phyloP scores from a whole-genome alignment of 2,797 vertebrate species.

The Periophthalmus magnuspinnatus region DNA sequence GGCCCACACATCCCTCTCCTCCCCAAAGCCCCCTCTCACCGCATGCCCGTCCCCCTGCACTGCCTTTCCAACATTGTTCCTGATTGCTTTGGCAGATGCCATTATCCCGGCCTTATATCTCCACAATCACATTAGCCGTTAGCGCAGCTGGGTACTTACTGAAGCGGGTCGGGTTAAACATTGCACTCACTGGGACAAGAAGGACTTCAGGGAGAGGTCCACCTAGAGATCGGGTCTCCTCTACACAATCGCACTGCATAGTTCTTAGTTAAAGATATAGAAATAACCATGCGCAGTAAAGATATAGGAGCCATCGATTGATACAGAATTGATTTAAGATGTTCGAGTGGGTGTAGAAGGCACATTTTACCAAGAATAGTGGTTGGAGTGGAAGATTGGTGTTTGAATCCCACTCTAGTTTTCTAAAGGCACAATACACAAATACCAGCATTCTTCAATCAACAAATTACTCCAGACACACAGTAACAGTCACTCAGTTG shows the following conservation, averaged over 20 bases:
- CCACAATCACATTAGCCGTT: slow-evolving; percentile 77
- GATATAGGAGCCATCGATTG: too few species aligned
- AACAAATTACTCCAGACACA: too few species aligned
- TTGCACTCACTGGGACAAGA: slow-evolving; percentile 63
- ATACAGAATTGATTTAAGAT: too few species aligned
- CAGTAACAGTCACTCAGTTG: too few species aligned
- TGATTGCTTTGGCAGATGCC: slow-evolving; percentile 76
- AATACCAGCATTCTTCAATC: too few species aligned
- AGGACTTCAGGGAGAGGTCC: slow-evolving; percentile 53
- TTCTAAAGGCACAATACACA: too few species aligned
- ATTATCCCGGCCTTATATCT: slow-evolving; percentile 74
- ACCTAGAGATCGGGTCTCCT: slow-evolving; percentile 63
- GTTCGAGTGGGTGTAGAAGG: too few species aligned
- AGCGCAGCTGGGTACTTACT: slow-evolving; percentile 71
- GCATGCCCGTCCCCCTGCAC: slow-evolving; percentile 43
- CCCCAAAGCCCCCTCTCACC: slow-evolving; percentile 46
- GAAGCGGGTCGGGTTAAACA: slow-evolving; percentile 74
- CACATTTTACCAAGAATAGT: too few species aligned
- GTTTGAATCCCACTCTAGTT: too few species aligned
- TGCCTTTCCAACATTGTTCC: slow-evolving; percentile 66
- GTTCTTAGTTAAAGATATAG: slow-evolving; percentile 2
- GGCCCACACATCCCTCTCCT: slow-evolving; percentile 41
- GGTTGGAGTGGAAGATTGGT: too few species aligned
- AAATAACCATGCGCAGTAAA: too few species aligned
- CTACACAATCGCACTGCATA: slow-evolving; percentile 31